Evolutionary conservation across 30 jellyfish, hydroid and myxozoan species (phyloP), one percentile per base, ranked within the genome.

Genomic region (Calvadosia cruxmelitensis): DNA sequence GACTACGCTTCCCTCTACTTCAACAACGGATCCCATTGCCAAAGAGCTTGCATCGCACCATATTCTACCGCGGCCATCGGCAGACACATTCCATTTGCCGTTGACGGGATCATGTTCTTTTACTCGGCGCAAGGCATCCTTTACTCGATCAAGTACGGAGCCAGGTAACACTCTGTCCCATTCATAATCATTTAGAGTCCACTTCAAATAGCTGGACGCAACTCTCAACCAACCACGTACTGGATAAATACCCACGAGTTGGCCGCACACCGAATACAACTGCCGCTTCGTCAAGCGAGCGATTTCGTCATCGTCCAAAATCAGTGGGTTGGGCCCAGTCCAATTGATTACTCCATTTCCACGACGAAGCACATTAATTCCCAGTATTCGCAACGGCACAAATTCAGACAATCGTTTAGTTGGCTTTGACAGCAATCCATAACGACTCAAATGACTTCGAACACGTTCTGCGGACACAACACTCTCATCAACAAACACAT

Each of bases 11-110:
- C 80, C 73, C 25, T 70, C 31, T 28, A 70, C 31, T 49, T 70
- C 80, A 24, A 70, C 31, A 3, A 49, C 28, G 31, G 52, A 69
- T n/a, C 80, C 80, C 26, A 52, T 23, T n/a, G 73, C 80, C 2
- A 70, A 27, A 16, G 53, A 49, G 80, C 80, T 70, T 52, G 74
- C 80, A 70, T 70, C 80, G 52, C 57, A 24, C 73, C 80, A 70
- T 3, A 70, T 52, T 3, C 13, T 50, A 10, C 78, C 78, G 29
- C n/a, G 7, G 20, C 31, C 31, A 70, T 70, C 20, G 24, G 2
- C 29, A 16, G 20, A 36, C 66, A 67, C 77, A 31, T 67, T 65
- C 77, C 77, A 67, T 65, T 34, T 49, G 12, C 80, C 80, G 13
- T 26, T 52, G 34, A 70, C 80, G n/a, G 80, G 80, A 53, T 70